Base-by-base conservation (phyloP, 2,797 vertebrate genomes). In the Poeciliopsis paucimaculata region DNA sequence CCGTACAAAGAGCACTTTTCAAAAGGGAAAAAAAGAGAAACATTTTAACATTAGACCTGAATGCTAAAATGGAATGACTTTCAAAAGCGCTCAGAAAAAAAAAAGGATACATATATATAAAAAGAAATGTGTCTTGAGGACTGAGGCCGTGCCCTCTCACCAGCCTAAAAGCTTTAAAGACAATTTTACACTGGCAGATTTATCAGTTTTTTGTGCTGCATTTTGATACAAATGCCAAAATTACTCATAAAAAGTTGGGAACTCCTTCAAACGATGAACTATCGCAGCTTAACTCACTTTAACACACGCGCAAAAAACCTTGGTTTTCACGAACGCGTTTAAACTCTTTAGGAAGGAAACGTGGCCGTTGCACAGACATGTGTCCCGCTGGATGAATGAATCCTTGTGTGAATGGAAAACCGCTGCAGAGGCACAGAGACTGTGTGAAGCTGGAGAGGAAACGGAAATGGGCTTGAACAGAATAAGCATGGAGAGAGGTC, bases 391-490 rank as follows among this genome's bases (percentile, higher is more conserved):
- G 62, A 86, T 90, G 93, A 66, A 89, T 92, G 76, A 89, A 79
- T 90, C 85, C 80, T 92, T 85, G 86, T 89, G 86, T 88, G 85
- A 87, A 88, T 87, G 87, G 89, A 87, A 91, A 90, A 77, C 77
- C 79, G 82, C 79, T 76, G 53, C 78, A 73, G 82, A 49, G 73
- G 77, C 62, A 62, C 74, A 77, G 86, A 55, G 26, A 77, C 74
- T 75, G 75, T 72, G 75, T 79, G 77, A 75, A 83, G 83, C 77
- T 73, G 75, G 73, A 86, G 77, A 86, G 86, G 87, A 89, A 92
- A 84, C 82, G 82, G 88, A 89, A 88, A 91, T 71, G 79, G 84
- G 85, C 75, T 74, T 26, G 80, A 91, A 84, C 70, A 79, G 85
- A 87, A 86, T 39, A 77, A 86, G 76, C 79, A 71, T 71, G 81